Evolutionary conservation across 1,140 invertebrate species (phyloP).

Genomic region (Campoletis sonorensis): DNA sequence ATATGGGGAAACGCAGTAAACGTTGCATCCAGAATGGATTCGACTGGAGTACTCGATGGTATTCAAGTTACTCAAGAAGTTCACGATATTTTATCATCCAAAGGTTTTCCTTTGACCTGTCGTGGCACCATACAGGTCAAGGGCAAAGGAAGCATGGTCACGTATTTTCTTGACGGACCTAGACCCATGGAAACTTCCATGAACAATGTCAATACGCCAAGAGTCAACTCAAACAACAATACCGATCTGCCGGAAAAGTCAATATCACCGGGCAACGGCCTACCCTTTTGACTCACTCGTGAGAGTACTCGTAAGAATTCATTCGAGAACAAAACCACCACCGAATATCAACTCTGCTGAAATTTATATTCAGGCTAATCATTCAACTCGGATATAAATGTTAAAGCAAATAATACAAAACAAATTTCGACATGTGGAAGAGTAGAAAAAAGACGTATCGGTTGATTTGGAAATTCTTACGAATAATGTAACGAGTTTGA

Average conservation of each 20-base stretch:
- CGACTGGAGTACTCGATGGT: slow-evolving; percentile 87
- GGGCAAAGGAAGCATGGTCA: slow-evolving; percentile 96
- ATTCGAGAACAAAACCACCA: neutral
- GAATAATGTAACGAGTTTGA: neutral
- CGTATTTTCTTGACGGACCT: slow-evolving; percentile 88
- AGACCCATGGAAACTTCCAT: slow-evolving; percentile 44
- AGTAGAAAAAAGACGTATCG: no score
- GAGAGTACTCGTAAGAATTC: neutral
- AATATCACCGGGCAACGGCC: slow-evolving; percentile 21
- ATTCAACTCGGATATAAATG: neutral
- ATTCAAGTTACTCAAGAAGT: slow-evolving; percentile 94
- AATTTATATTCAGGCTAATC: neutral
- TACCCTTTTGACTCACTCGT: slow-evolving; percentile 30
- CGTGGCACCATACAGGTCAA: slow-evolving; percentile 93
- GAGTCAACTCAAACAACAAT: slow-evolving; percentile 55
- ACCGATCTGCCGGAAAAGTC: slow-evolving; percentile 40
- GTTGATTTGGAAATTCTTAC: neutral
- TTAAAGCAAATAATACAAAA: neutral
- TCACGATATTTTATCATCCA: slow-evolving; percentile 84
- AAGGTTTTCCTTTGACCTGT: slow-evolving; percentile 87
- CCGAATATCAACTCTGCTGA: neutral
- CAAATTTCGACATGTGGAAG: neutral
- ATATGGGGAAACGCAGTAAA: slow-evolving; percentile 98
- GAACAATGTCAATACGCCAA: slow-evolving; percentile 5
- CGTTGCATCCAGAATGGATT: slow-evolving; percentile 93